Evolutionary conservation across 2,888 invertebrate genomes (phyloP).

Genomic region (Strigamia transsilvanica): DNA sequence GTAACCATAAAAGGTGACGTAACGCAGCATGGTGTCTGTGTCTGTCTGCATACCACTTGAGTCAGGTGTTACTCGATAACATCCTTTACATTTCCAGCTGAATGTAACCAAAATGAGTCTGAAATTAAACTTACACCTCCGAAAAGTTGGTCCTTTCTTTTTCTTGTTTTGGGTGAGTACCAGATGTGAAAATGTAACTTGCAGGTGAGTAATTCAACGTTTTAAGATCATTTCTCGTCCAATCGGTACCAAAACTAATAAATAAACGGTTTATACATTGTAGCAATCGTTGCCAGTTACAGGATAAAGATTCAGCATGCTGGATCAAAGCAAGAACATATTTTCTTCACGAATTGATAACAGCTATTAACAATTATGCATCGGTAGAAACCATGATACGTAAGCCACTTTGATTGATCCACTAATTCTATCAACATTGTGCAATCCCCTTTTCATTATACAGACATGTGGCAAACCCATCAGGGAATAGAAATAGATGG

Average conservation of each 20-base stretch:
- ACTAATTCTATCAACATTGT: background rate
- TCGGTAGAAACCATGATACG: background rate
- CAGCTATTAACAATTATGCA: background rate
- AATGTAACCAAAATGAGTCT: background rate
- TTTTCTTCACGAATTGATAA: background rate
- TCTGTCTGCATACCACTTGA: background rate
- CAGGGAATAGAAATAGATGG: background rate
- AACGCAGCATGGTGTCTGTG: background rate
- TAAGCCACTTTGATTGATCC: background rate
- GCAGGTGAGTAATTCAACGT: background rate
- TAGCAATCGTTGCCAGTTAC: slow-evolving; percentile 3
- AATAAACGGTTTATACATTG: background rate
- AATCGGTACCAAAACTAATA: background rate
- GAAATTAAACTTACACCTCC: background rate
- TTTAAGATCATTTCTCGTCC: background rate
- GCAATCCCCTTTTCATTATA: background rate
- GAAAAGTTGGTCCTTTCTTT: background rate
- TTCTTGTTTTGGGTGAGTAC: background rate
- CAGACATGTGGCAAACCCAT: slow-evolving; percentile 1
- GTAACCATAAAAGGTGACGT: background rate
- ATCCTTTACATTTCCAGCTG: background rate
- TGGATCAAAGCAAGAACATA: background rate
- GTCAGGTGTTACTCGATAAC: background rate
- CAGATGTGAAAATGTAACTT: background rate
- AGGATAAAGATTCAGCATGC: slow-evolving; percentile 18